Percentiles rank a stretch among this genome's conserved stretches.
phyloP scores from a whole-genome alignment of 2,888 invertebrate genomes.

The Mellilla xanthometata region DNA sequence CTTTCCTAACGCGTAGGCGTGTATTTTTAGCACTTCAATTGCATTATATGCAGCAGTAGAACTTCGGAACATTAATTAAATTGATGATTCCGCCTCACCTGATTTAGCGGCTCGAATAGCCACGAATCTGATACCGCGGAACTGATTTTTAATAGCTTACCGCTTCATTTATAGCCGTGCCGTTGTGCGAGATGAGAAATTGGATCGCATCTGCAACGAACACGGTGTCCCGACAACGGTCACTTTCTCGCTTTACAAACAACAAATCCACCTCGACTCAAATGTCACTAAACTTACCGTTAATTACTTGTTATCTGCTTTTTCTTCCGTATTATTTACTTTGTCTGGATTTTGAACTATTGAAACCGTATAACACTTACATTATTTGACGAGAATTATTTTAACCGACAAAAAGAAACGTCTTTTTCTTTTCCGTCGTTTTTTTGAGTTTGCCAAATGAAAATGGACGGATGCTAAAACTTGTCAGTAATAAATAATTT shows the following conservation, averaged over 20 bases:
- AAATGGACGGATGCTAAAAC: slow-evolving; percentile 61
- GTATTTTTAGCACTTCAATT: slow-evolving; percentile 34
- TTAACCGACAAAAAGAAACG: slow-evolving; percentile 59
- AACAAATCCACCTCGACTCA: slow-evolving; percentile 67
- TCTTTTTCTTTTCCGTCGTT: slow-evolving; percentile 66
- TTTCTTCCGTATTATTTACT: slow-evolving; percentile 41
- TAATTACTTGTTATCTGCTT: slow-evolving; percentile 41
- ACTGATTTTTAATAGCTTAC: slow-evolving; percentile 59
- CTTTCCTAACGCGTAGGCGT: slow-evolving; percentile 54
- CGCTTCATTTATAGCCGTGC: slow-evolving; percentile 66
- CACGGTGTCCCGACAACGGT: slow-evolving; percentile 64
- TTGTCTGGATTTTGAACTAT: slow-evolving; percentile 49
- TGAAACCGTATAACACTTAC: slow-evolving; percentile 56
- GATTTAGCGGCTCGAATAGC: slow-evolving; percentile 49
- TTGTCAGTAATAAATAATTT: slow-evolving; percentile 3
- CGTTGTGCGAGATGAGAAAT: slow-evolving; percentile 66
- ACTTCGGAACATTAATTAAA: slow-evolving; percentile 34
- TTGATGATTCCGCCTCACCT: slow-evolving; percentile 53
- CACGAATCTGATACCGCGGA: slow-evolving; percentile 52
- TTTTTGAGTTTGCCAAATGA: slow-evolving; percentile 72
- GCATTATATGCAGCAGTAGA: slow-evolving; percentile 33
- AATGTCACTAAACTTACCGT: slow-evolving; percentile 73
- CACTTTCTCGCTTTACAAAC: slow-evolving; percentile 77
- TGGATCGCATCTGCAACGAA: slow-evolving; percentile 63
- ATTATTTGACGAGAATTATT: slow-evolving; percentile 58